Conservation (phyloP, 2,113 vertebrate genomes). For the Bucco capensis region DNA sequence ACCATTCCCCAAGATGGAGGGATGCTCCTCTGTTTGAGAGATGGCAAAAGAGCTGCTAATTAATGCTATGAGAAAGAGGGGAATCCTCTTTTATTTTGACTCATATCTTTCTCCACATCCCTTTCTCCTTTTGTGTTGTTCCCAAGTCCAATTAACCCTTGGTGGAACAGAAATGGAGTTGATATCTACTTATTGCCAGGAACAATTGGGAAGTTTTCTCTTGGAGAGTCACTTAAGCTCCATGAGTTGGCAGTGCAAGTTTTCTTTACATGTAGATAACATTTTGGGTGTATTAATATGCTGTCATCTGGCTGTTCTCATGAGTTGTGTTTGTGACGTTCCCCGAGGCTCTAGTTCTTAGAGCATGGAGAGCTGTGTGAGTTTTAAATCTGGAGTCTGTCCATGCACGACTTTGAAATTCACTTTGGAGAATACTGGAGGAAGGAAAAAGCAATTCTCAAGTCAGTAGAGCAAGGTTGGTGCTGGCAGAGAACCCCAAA, state of each 20-base stretch:
- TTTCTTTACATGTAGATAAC: neutral
- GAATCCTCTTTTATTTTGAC: neutral
- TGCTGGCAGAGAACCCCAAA: neutral
- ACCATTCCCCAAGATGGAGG: neutral
- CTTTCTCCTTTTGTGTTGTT: neutral
- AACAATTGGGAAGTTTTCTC: neutral
- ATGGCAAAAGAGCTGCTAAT: neutral
- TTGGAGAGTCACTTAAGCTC: neutral
- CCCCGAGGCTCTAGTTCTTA: constrained; percentile 2
- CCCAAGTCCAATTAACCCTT: neutral
- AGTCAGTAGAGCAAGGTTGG: neutral
- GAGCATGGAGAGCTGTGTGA: constrained; percentile 19
- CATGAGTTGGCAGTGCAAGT: neutral
- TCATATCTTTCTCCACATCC: neutral
- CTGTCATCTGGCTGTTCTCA: constrained; percentile 21
- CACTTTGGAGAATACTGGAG: neutral
- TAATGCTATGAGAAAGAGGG: neutral
- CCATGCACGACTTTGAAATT: constrained; percentile 35
- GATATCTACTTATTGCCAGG: neutral
- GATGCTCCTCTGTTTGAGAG: neutral
- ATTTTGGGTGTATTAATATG: constrained; percentile 2
- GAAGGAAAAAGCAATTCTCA: constrained; percentile 22
- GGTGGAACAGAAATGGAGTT: neutral
- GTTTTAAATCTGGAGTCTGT: constrained; percentile 40
- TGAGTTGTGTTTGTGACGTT: constrained; percentile 4